Percentiles rank a stretch among this genome's conserved stretches.
Evolutionary conservation across 1,140 invertebrate genomes (phyloP).

Genomic region (Platyura marginata): DNA sequence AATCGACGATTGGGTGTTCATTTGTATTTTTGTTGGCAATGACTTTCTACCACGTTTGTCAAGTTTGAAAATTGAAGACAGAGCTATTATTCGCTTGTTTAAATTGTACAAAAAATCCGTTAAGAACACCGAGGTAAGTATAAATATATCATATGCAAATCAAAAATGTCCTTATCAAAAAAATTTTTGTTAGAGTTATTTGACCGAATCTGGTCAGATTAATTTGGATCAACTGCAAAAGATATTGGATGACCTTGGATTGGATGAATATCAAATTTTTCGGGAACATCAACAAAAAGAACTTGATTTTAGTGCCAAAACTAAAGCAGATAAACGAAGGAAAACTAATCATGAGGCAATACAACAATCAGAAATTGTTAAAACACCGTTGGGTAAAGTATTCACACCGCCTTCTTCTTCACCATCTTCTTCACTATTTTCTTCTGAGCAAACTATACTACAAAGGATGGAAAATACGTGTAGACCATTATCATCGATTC

Average conservation of each 20-base stretch:
- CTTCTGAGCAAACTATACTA: constrained; percentile 39
- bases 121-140: constrained; percentile 65
- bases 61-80: constrained; percentile 94
- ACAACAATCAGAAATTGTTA: constrained; percentile 54
- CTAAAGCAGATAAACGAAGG: constrained; percentile 43
- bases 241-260: constrained; percentile 84
- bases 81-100: constrained; percentile 89
- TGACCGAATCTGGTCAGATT: constrained; percentile 89
- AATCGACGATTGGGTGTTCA: constrained; percentile 98
- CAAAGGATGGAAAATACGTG: constrained; percentile 39
- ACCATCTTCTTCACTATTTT: no score
- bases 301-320: constrained; percentile 53
- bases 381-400: constrained; percentile 31
- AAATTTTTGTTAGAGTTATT: constrained; percentile 55
- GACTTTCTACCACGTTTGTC: constrained; percentile 98
- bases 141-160: background rate
- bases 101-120: constrained; percentile 90
- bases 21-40: constrained; percentile 99
- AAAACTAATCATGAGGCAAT: constrained; percentile 41
- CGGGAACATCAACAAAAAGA: constrained; percentile 77
- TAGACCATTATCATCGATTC: constrained; percentile 8
- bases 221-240: constrained; percentile 83
- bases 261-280: constrained; percentile 96
- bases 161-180: constrained; percentile 1
- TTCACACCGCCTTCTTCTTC: constrained; percentile 21